A percentile compares a stretch with the other conserved stretches of the same genome.
Evolutionary conservation across 1,140 invertebrate species (phyloP).

Genomic region (Drosophila santomea): DNA sequence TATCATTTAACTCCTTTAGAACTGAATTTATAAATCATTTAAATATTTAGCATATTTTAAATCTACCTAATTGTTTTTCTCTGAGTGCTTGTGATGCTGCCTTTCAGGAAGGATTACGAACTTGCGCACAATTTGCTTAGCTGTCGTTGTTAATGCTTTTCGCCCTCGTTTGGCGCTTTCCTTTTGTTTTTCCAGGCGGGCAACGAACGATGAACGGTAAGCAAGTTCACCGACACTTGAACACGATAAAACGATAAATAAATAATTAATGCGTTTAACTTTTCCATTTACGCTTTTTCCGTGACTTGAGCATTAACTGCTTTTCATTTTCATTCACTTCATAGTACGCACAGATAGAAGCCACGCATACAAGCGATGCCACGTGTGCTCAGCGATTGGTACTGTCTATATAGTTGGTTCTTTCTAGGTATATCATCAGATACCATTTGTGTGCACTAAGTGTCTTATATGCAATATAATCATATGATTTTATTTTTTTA

Average conservation of each 20-base stretch:
- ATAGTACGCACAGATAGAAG: constrained; percentile 48
- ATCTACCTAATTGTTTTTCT: background rate
- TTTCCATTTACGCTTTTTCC: constrained; percentile 84
- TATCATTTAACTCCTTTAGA: no score
- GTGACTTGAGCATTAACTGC: constrained; percentile 83
- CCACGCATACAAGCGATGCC: constrained; percentile 31
- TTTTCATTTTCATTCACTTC: constrained; percentile 81
- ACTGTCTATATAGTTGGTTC: background rate
- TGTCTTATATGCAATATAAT: background rate
- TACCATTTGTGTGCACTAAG: background rate
- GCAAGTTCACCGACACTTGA: constrained; percentile 80
- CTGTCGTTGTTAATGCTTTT: constrained; percentile 54
- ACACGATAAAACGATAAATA: constrained; percentile 82
- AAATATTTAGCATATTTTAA: background rate
- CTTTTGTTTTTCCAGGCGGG: constrained; percentile 35
- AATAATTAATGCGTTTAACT: constrained; percentile 84
- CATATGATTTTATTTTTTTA: background rate
- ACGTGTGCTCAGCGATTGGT: constrained; percentile 12
- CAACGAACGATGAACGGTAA: constrained; percentile 39
- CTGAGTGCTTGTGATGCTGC: constrained; percentile 20
- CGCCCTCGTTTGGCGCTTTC: constrained; percentile 29
- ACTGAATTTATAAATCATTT: background rate
- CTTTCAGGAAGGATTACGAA: constrained; percentile 61
- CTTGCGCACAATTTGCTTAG: constrained; percentile 75
- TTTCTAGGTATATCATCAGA: background rate